Percentiles rank a stretch among this genome's conserved stretches.
These are phyloP conservation scores for Callorhinus ursinus DNA, from an alignment of 2,113 vertebrate genomes.

Conservation along the genomic window DNA sequence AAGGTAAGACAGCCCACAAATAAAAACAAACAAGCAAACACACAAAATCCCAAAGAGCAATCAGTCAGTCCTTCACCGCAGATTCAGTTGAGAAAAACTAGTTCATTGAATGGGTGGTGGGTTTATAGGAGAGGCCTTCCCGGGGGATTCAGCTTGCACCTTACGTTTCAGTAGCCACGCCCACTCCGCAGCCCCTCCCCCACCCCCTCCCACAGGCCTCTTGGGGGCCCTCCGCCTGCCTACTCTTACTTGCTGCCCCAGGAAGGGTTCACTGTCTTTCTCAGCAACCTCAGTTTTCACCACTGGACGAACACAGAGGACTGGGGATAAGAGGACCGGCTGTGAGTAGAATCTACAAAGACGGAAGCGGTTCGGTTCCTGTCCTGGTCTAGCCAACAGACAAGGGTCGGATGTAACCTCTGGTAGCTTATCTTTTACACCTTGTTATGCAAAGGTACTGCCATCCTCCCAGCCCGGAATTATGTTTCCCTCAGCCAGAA, in stretches of 20 bases:
- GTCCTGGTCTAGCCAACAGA: background rate
- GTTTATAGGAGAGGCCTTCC: too few species aligned
- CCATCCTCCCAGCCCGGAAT: background rate
- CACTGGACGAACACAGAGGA: background rate
- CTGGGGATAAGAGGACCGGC: background rate
- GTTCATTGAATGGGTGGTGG: too few species aligned
- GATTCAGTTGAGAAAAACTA: background rate
- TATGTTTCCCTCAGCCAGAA: background rate
- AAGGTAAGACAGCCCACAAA: background rate
- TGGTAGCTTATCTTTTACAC: background rate
- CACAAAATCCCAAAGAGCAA: background rate
- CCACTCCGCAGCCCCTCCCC: background rate
- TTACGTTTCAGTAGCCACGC: background rate
- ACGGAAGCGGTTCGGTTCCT: background rate
- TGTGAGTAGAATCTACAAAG: background rate
- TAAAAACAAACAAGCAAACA: background rate
- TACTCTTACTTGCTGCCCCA: background rate
- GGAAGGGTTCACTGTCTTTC: background rate
- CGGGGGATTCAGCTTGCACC: too few species aligned
- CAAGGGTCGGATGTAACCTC: background rate
- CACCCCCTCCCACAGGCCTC: fast-evolving
- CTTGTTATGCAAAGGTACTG: background rate
- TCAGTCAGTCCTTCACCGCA: background rate
- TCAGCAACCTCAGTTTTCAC: background rate
- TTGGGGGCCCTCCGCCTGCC: background rate